Conservation (phyloP, 2,888 invertebrate genomes). For the Melipona beecheii region DNA sequence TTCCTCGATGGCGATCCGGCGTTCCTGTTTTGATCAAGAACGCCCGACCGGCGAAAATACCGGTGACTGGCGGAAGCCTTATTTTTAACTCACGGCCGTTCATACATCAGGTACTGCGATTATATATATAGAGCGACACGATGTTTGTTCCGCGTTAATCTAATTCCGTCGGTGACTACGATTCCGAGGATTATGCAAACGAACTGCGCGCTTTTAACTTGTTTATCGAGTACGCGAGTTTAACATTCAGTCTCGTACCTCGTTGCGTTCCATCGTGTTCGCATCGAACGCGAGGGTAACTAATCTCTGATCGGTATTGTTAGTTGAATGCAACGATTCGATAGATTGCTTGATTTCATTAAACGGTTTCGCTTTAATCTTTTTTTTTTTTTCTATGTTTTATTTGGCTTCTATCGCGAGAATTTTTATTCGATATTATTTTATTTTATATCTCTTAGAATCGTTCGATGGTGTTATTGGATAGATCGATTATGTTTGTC, state of each 20-base stretch:
- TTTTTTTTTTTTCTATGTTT: too few species aligned
- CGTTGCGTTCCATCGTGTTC: too few species aligned
- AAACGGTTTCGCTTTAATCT: too few species aligned
- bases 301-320: too few species aligned
- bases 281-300: too few species aligned
- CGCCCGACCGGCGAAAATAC: not conserved
- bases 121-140: not conserved
- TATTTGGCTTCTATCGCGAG: too few species aligned
- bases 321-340: too few species aligned
- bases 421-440: too few species aligned
- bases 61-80: not conserved
- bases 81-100: not conserved
- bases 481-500: too few species aligned
- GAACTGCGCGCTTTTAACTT: constrained; percentile 10
- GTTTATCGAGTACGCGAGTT: not conserved
- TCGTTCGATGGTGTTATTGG: too few species aligned
- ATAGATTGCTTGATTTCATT: too few species aligned
- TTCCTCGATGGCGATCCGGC: not conserved
- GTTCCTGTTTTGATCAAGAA: constrained; percentile 29
- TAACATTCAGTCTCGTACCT: not conserved
- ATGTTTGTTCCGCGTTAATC: not conserved
- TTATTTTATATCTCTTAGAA: too few species aligned
- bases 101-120: not conserved
- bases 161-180: constrained; percentile 11
- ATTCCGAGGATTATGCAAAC: constrained; percentile 16